Evolutionary conservation across 1,140 invertebrate genomes (phyloP).

Genomic region (Aphaenogaster rudis): DNA sequence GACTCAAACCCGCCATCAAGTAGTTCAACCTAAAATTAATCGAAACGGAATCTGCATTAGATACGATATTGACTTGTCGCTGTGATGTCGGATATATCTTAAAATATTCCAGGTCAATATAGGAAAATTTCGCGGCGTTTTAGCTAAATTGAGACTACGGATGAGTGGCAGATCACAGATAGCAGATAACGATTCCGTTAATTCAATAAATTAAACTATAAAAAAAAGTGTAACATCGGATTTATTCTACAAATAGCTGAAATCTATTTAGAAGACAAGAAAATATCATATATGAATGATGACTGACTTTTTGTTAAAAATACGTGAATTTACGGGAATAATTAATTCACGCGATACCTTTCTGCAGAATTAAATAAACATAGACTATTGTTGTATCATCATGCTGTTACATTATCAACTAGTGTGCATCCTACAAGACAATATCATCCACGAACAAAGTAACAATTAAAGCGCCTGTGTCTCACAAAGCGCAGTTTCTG

Average conservation of each 20-base stretch:
- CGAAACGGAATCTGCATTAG: conserved; percentile 9
- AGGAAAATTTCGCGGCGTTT: neutral
- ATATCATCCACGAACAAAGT: conserved; percentile 8
- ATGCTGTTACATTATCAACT: neutral
- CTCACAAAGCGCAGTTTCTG: conserved; percentile 28
- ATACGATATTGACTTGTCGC: neutral
- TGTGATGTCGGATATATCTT: neutral
- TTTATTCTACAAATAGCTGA: neutral
- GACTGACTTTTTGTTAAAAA: conserved; percentile 13
- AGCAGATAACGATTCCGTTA: neutral
- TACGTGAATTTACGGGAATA: neutral
- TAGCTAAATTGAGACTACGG: neutral
- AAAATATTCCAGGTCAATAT: conserved; percentile 7
- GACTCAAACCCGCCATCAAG: conserved; percentile 89
- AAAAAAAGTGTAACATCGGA: neutral
- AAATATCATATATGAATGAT: neutral
- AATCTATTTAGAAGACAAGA: neutral
- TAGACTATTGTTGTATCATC: neutral
- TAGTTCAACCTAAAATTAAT: conserved; percentile 91
- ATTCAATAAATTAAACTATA: no score
- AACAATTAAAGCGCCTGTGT: conserved; percentile 29
- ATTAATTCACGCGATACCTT: neutral
- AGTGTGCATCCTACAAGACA: neutral
- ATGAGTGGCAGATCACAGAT: neutral
- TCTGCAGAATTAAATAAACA: neutral